Conservation (phyloP, 2,888 invertebrate genomes). For the Scaptomyza cyrtandrae region DNA sequence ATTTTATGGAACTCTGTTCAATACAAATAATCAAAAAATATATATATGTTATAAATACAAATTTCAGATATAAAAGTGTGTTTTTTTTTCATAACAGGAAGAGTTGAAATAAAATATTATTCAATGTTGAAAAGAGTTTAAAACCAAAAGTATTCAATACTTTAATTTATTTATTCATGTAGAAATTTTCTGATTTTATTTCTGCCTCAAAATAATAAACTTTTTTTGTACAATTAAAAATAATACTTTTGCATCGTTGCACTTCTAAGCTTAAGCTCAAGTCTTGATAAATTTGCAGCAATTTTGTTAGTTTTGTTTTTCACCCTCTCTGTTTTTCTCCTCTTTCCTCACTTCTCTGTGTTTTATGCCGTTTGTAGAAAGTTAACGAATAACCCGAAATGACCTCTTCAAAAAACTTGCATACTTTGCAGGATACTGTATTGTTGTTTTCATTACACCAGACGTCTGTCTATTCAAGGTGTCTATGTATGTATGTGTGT, state of each 20-base stretch:
- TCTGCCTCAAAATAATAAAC: neutral
- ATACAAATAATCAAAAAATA: neutral
- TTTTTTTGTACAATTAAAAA: neutral
- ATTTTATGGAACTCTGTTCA: neutral
- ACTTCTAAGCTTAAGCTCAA: neutral
- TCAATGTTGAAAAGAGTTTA: too few species aligned
- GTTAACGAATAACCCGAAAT: conserved; percentile 32
- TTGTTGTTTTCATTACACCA: conserved; percentile 31
- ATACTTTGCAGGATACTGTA: conserved; percentile 12
- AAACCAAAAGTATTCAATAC: too few species aligned
- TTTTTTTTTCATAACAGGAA: too few species aligned
- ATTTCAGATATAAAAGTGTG: too few species aligned
- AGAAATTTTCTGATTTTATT: neutral
- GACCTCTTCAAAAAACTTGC: conserved; percentile 35
- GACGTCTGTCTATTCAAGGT: neutral
- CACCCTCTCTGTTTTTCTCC: neutral
- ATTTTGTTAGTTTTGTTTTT: neutral
- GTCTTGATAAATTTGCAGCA: conserved; percentile 1
- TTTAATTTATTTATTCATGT: neutral
- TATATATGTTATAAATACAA: too few species aligned
- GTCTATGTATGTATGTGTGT: conserved; percentile 9
- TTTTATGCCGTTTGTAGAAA: conserved; percentile 1
- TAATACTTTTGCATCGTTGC: neutral
- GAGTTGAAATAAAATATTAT: too few species aligned
- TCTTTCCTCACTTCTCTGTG: neutral